Percentiles rank a stretch among this genome's conserved stretches.
phyloP scores from a whole-genome alignment of 2,888 invertebrate genomes.

The Pollenia angustigena region DNA sequence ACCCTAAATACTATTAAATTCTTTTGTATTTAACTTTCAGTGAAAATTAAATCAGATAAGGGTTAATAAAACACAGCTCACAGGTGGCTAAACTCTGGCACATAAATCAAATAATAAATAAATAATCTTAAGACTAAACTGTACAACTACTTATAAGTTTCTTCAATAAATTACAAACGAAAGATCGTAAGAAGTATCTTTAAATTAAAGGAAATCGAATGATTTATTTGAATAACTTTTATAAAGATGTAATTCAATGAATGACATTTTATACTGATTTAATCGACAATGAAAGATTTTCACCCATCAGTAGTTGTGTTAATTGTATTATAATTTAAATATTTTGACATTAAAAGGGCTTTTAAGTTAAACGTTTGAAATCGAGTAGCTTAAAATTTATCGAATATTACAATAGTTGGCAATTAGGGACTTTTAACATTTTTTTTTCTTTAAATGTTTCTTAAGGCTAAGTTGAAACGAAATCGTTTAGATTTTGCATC shows the following conservation, averaged over 20 bases:
- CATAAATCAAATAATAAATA: neutral
- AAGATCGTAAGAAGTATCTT: neutral
- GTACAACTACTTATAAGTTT: neutral
- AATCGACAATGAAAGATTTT: constrained; percentile 9
- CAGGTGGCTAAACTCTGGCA: neutral
- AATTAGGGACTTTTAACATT: neutral
- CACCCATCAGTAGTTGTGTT: constrained; percentile 14
- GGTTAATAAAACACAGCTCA: constrained; percentile 22
- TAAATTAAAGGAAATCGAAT: neutral
- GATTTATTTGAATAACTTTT: neutral
- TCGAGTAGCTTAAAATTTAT: neutral
- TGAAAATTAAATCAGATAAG: neutral
- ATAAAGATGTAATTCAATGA: neutral
- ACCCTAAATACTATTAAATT: neutral
- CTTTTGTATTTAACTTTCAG: neutral
- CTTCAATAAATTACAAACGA: constrained; percentile 19
- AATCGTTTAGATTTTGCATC: too few relatives aligned
- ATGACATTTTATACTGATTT: constrained; percentile 1
- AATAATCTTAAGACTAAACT: neutral
- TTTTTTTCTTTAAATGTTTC: too few relatives aligned
- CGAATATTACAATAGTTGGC: neutral
- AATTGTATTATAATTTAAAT: neutral
- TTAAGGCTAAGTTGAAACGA: too few relatives aligned
- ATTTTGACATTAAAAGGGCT: neutral
- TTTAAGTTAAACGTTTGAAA: constrained; percentile 17